phyloP scores from a whole-genome alignment of 2,113 vertebrate genomes.

The Scolopax mira region DNA sequence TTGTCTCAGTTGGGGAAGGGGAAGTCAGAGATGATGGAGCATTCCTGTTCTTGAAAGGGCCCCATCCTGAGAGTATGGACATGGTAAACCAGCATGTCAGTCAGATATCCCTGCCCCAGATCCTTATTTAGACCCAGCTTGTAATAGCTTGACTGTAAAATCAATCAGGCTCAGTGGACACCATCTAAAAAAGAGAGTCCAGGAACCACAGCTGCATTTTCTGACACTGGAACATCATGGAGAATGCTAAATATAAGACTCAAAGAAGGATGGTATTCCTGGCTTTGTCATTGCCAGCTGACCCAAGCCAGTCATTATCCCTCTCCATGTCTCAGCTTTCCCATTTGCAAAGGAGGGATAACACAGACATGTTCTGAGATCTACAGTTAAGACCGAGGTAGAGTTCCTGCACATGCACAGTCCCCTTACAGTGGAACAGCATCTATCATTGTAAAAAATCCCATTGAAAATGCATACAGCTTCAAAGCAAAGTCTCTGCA shows the following conservation, averaged over 20 bases:
- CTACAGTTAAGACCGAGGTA: not conserved
- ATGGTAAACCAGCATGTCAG: not conserved
- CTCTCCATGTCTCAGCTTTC: not conserved
- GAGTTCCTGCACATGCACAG: not conserved
- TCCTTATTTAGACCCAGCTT: not conserved
- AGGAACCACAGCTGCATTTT: not conserved
- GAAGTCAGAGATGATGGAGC: slow-evolving; percentile 53
- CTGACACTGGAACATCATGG: not conserved
- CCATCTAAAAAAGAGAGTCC: not conserved
- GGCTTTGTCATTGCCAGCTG: not conserved
- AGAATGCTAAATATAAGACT: not conserved
- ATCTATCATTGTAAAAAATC: not conserved
- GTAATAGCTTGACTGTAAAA: not conserved
- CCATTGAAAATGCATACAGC: not conserved
- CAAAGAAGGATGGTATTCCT: not conserved
- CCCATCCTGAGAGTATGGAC: not conserved
- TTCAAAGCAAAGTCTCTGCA: not conserved
- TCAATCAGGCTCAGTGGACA: not conserved
- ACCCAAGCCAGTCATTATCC: not conserved
- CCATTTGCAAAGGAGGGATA: not conserved
- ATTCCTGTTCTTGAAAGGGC: slow-evolving; percentile 57
- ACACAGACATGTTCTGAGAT: not conserved
- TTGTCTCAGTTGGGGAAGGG: slow-evolving; percentile 63
- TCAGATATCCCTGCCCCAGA: not conserved
- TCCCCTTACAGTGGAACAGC: not conserved